Evolutionary conservation across 2,113 vertebrate species (phyloP), one percentile per base, ranked within the genome.

Genomic region (Pao palembangensis): DNA sequence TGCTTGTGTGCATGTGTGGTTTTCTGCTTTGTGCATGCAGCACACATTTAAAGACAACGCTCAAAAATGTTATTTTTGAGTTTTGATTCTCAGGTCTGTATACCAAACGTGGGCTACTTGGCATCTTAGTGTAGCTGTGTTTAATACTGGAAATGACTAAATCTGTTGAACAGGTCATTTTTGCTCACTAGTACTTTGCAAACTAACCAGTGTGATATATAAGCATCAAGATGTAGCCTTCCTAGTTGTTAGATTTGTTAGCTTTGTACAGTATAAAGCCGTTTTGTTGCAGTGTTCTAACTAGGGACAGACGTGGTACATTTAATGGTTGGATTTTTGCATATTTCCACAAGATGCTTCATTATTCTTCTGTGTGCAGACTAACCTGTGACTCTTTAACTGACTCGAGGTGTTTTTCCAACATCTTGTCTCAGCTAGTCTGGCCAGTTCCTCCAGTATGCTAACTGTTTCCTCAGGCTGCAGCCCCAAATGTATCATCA

Each of bases 371-470:
- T 38, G 8, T 34, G 47, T 18, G 47, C 47, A 10, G 47, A 11
- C 47, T 11, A 49, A 49, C 17, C 47, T 18, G 47, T 18, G 17
- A 49, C 49, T 19, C 55, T 66, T 70, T 62, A 58, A 58, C 61
- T 59, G 58, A 58, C 61, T 61, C 46, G 38, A 58, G 53, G 71
- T n/a, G 0, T 53, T 61, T 43, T 42, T 28, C 57, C 46, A 34
- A 53, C 67, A 2, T 64, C 69, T 72, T 31, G 3, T 58, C 13
- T 64, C 21, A 51, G 61, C 72, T 66, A 57, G 64, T 74, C 46
- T 47, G 41, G 43, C 46, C 62, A 78, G 75, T 79, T 58, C 56
- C 53, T 61, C 44, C 41, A 67, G 58, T 11, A 34, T 43, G 61
- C 31, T 63, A 72, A 58, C 20, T 1, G 28, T 44, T 51, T 74